Conservation (phyloP, 1,140 invertebrate genomes). For the Myzus persicae region DNA sequence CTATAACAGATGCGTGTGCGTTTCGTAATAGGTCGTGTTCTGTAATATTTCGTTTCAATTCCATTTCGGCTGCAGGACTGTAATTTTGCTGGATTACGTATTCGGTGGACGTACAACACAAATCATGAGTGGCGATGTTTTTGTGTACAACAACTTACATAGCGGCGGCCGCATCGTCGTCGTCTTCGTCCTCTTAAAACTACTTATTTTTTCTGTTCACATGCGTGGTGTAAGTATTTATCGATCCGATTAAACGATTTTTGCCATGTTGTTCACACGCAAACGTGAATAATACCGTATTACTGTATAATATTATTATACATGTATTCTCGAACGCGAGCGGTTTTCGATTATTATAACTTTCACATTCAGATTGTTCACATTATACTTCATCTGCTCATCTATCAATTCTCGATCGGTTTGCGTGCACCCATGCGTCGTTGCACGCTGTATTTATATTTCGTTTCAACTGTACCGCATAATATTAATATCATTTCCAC, state of each 20-base stretch:
- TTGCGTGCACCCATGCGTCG: neutral
- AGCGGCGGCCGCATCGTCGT: too few species aligned
- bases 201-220: neutral
- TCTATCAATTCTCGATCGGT: constrained; percentile 32
- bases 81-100: constrained; percentile 16
- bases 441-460: neutral
- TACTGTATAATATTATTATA: neutral
- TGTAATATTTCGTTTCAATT: neutral
- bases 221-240: neutral
- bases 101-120: neutral
- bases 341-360: constrained; percentile 22
- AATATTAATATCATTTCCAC: neutral
- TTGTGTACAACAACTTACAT: too few species aligned
- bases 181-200: neutral
- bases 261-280: neutral
- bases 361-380: constrained; percentile 29
- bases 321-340: neutral
- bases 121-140: neutral
- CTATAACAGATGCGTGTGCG: neutral
- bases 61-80: neutral
- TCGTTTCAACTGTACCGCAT: neutral
- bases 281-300: neutral
- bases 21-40: constrained; percentile 4
- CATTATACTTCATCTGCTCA: neutral
- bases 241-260: neutral